Evolutionary conservation across 2,113 vertebrate genomes (phyloP).

Genomic region (Pseudorhombus dupliciocellatus): DNA sequence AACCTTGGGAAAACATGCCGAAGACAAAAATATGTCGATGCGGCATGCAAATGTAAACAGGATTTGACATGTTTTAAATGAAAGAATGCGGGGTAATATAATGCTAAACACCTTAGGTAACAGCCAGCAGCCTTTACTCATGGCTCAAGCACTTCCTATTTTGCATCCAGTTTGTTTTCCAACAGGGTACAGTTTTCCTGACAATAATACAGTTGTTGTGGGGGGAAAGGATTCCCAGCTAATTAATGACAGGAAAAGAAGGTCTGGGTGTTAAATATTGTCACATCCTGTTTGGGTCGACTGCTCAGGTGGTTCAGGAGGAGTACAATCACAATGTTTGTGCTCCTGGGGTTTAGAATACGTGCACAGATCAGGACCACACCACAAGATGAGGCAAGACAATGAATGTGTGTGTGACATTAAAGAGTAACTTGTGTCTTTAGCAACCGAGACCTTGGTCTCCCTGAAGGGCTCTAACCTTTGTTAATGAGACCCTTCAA

Average conservation of each 20-base stretch:
- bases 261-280: constrained; percentile 58
- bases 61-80: constrained; percentile 71
- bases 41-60: constrained; percentile 64
- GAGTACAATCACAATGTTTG: constrained; percentile 28
- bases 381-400: background rate
- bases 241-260: constrained; percentile 75
- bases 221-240: constrained; percentile 38
- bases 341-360: background rate
- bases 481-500: constrained; percentile 67
- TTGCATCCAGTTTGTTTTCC: constrained; percentile 7
- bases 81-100: constrained; percentile 61
- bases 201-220: constrained; percentile 51
- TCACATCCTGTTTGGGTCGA: constrained; percentile 69
- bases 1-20: constrained; percentile 53
- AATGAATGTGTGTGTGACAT: constrained; percentile 8
- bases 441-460: constrained; percentile 25
- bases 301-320: constrained; percentile 72
- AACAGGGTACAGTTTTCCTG: constrained; percentile 32
- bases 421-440: constrained; percentile 31
- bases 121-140: constrained; percentile 62
- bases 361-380: background rate
- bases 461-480: constrained; percentile 39
- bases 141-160: constrained; percentile 66
- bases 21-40: constrained; percentile 39
- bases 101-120: constrained; percentile 64